A percentile compares a stretch with the other conserved stretches of the same genome.
Conservation (phyloP, 2,797 vertebrate species). For the Takifugu ocellatus region DNA sequence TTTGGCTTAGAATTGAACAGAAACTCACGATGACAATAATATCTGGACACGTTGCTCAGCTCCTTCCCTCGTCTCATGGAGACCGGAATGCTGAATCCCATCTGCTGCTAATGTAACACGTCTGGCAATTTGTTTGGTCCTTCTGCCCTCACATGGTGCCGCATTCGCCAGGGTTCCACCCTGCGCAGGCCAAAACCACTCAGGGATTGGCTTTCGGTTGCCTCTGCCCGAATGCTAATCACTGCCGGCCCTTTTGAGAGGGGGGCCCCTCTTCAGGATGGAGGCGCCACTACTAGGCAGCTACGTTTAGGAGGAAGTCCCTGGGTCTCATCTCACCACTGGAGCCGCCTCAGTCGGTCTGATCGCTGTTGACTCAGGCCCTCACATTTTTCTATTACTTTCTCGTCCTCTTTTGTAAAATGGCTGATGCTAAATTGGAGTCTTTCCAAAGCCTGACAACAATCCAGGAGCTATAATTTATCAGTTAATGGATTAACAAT, state of each 20-base stretch:
- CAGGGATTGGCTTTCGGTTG: slow-evolving; percentile 50
- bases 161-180: slow-evolving; percentile 51
- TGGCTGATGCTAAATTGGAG: slow-evolving; percentile 12
- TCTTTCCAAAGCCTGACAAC: slow-evolving; percentile 9
- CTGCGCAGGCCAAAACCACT: slow-evolving; percentile 52
- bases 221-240: slow-evolving; percentile 68
- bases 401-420: slow-evolving; percentile 7
- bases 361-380: slow-evolving; percentile 22
- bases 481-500: slow-evolving; percentile 14
- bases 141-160: slow-evolving; percentile 47
- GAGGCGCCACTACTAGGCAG: slow-evolving; percentile 39
- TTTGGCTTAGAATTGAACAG: too few species aligned
- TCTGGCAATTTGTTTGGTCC: slow-evolving; percentile 56
- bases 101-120: slow-evolving; percentile 55
- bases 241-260: slow-evolving; percentile 52
- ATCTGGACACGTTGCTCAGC: neutral
- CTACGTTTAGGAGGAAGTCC: slow-evolving; percentile 43
- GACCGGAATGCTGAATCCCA: slow-evolving; percentile 41
- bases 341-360: slow-evolving; percentile 28
- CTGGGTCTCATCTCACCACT: slow-evolving; percentile 42
- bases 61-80: too few species aligned
- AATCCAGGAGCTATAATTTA: slow-evolving; percentile 19
- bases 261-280: slow-evolving; percentile 64
- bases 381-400: slow-evolving; percentile 3
- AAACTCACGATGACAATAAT: neutral